phyloP scores from a whole-genome alignment of 2,888 invertebrate species.

The Dascillus cervinus region DNA sequence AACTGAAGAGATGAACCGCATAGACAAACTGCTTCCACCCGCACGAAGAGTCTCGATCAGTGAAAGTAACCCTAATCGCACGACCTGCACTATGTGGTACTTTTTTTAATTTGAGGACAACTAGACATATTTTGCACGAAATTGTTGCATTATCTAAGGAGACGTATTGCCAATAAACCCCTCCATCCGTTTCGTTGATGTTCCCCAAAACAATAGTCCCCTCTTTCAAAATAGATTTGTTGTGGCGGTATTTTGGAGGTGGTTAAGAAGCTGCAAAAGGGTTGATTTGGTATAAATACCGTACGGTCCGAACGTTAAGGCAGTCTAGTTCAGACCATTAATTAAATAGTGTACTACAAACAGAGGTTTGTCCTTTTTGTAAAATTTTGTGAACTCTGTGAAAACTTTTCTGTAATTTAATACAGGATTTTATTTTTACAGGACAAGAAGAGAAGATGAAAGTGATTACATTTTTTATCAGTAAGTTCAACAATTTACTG shows the following conservation, averaged over 20 bases:
- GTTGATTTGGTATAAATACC: conserved; percentile 10
- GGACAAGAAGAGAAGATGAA: too few species aligned
- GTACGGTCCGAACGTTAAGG: background rate
- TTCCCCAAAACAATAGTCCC: conserved; percentile 6
- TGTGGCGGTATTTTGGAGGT: conserved; percentile 4
- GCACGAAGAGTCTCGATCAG: conserved; percentile 3
- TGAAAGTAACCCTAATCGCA: conserved; percentile 7
- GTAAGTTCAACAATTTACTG: too few species aligned
- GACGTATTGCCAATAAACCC: conserved; percentile 2
- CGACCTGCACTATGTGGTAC: conserved; percentile 5
- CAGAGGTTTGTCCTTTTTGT: background rate
- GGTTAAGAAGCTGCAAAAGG: conserved; percentile 6
- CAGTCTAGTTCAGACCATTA: conserved; percentile 4
- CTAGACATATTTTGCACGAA: conserved; percentile 11
- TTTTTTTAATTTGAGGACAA: conserved; percentile 5
- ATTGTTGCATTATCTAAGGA: conserved; percentile 10
- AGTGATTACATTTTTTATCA: conserved; percentile 5
- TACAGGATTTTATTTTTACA: too few species aligned
- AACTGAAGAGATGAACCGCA: background rate
- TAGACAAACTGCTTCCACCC: conserved; percentile 1
- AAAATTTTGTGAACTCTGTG: too few species aligned
- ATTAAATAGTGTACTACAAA: background rate
- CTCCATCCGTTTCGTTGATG: conserved; percentile 8
- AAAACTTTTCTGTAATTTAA: too few species aligned
- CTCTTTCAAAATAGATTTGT: conserved; percentile 3